Conservation (phyloP, 2,113 vertebrate genomes). For the Gallinago paraguaiae region DNA sequence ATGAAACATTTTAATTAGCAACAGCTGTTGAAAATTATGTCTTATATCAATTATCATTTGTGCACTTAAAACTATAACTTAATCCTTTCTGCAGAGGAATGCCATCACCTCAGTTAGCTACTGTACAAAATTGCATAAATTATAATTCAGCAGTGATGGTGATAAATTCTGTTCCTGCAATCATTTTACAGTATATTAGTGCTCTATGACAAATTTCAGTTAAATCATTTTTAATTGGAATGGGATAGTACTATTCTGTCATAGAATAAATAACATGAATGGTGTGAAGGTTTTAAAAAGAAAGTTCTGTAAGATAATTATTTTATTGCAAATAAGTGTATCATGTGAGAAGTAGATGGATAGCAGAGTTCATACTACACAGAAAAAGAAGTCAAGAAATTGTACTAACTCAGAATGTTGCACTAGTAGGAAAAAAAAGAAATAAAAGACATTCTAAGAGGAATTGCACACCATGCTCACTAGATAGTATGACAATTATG, state of each 20-base stretch:
- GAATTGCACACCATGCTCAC: background rate
- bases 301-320: background rate
- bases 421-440: background rate
- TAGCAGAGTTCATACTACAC: rapidly evolving
- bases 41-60: background rate
- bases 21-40: slow-evolving; percentile 7
- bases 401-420: background rate
- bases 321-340: background rate
- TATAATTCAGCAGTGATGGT: background rate
- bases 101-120: background rate
- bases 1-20: slow-evolving; percentile 18
- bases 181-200: background rate
- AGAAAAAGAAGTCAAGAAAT: background rate
- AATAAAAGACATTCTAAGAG: background rate
- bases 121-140: background rate
- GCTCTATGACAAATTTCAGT: background rate
- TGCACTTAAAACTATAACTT: background rate
- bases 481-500: background rate
- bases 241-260: background rate
- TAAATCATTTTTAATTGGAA: background rate
- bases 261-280: background rate
- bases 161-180: background rate
- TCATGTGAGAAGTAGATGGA: background rate
- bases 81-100: background rate
- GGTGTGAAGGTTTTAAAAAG: background rate